Evolutionary conservation across 2,113 vertebrate species (phyloP).

Genomic region (Gavia stellata): DNA sequence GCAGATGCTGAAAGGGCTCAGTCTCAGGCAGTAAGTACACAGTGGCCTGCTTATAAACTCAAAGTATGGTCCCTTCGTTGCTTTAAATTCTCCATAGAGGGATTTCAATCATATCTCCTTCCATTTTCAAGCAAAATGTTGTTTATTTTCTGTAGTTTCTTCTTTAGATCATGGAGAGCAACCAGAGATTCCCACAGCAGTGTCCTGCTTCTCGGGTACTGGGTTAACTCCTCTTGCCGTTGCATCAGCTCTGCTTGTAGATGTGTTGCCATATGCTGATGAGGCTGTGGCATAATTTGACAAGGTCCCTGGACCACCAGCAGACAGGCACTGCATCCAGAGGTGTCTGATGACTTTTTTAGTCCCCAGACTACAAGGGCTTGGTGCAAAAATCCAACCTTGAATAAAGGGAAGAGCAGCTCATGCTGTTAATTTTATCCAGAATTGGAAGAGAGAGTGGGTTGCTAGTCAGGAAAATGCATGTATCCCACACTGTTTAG

Average conservation of each 20-base stretch:
- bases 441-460: not conserved
- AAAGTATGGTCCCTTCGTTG: not conserved
- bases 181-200: not conserved
- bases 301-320: not conserved
- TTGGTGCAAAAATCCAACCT: not conserved
- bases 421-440: not conserved
- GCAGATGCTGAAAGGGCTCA: not conserved
- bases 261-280: fast-evolving
- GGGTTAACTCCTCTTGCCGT: not conserved
- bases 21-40: not conserved
- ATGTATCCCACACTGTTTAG: not conserved
- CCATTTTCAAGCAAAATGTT: not conserved
- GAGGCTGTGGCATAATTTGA: not conserved
- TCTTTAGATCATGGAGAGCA: not conserved
- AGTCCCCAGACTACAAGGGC: not conserved
- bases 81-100: not conserved
- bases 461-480: not conserved
- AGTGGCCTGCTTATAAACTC: not conserved
- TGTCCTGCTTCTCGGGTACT: fast-evolving
- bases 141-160: not conserved
- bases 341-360: not conserved
- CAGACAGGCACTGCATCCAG: not conserved
- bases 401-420: not conserved
- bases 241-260: not conserved
- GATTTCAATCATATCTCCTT: not conserved